Evolutionary conservation across 2,113 vertebrate genomes (phyloP).

Genomic region (Engraulis encrasicolus): DNA sequence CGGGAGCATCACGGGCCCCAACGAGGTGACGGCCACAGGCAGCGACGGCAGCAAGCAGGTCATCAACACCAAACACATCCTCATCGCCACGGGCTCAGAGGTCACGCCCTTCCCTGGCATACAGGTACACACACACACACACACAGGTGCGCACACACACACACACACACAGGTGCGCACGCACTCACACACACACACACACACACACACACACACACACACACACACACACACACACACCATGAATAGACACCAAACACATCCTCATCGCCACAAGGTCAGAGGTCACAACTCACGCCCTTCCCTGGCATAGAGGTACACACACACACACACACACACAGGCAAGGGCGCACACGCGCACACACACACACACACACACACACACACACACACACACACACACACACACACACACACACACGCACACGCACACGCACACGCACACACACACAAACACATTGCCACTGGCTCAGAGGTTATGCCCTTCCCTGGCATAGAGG

Average conservation of each 20-base stretch:
- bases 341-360: too few relatives aligned
- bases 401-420: too few relatives aligned
- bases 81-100: conserved; percentile 96
- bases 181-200: too few relatives aligned
- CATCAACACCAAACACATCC: conserved; percentile 95
- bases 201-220: too few relatives aligned
- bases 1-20: conserved; percentile 92
- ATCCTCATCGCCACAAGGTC: conserved; percentile 96
- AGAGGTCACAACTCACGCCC: conserved; percentile 86
- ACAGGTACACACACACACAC: conserved; percentile 82
- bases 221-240: too few relatives aligned
- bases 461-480: neutral
- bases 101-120: conserved; percentile 97
- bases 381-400: too few relatives aligned
- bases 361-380: too few relatives aligned
- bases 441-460: conserved; percentile 94
- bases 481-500: neutral
- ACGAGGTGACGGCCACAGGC: conserved; percentile 88
- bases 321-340: too few relatives aligned
- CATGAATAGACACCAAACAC: conserved; percentile 96
- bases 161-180: too few relatives aligned
- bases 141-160: too few relatives aligned
- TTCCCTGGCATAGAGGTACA: conserved; percentile 94
- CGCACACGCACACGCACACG: too few relatives aligned
- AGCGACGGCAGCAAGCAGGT: conserved; percentile 88